Conservation (phyloP, 2,888 invertebrate genomes). For the Drosophila longiperda region DNA sequence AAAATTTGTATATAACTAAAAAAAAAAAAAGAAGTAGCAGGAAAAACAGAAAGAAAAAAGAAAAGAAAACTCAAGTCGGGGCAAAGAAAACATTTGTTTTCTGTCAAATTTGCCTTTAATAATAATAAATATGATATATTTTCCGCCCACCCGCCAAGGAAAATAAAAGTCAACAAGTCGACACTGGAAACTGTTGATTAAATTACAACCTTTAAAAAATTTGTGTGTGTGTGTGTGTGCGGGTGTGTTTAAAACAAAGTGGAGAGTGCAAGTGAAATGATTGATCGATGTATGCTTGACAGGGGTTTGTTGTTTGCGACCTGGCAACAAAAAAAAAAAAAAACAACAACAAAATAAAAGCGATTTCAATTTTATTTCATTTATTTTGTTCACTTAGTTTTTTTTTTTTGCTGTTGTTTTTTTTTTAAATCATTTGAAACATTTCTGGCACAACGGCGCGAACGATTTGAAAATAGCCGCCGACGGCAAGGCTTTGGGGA, state of each 20-base stretch:
- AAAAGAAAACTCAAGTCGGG: conserved; percentile 11
- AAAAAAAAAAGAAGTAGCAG: conserved; percentile 13
- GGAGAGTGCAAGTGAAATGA: conserved; percentile 59
- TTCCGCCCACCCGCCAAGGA: conserved; percentile 52
- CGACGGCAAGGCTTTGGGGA: neutral
- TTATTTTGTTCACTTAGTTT: conserved; percentile 5
- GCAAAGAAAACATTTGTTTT: conserved; percentile 73
- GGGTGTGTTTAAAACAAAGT: conserved; percentile 30
- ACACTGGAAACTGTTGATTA: conserved; percentile 72
- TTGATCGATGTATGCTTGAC: conserved; percentile 60
- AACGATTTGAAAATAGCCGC: conserved; percentile 72
- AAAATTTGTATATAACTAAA: conserved; percentile 55
- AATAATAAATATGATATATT: conserved; percentile 63
- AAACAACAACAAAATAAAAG: conserved; percentile 13
- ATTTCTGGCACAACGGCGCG: conserved; percentile 75
- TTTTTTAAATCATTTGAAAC: conserved; percentile 73
- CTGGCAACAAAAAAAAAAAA: conserved; percentile 43
- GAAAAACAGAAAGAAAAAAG: neutral
- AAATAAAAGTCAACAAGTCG: conserved; percentile 42
- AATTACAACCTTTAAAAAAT: conserved; percentile 59
- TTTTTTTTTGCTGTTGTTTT: conserved; percentile 15
- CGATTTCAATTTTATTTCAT: conserved; percentile 47
- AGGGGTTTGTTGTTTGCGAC: conserved; percentile 34
- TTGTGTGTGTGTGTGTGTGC: neutral
- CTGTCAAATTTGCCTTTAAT: conserved; percentile 77